Evolutionary conservation across 2,888 invertebrate species (phyloP), one percentile per base, ranked within the genome.

Genomic region (Margaritifera margaritifera): DNA sequence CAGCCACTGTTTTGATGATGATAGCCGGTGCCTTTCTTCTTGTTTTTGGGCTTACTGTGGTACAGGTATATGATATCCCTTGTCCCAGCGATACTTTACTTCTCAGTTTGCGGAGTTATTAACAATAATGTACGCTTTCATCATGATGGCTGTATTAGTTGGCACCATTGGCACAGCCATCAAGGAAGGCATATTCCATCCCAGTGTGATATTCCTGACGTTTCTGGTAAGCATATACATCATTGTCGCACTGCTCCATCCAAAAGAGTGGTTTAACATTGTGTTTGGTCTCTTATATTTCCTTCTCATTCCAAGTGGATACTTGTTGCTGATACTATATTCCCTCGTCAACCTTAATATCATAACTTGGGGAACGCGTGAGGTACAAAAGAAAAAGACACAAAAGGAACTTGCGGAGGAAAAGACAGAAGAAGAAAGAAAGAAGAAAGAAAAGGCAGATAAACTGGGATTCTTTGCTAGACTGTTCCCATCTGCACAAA

Each of bases 371-470:
- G 89, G 89, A 56, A 89, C 87, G 0, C 66, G 89, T 64, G 88
- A 74, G 55, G 31, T 56, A 57, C 61, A 56, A 25, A 51, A 50
- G 61, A 18, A 24, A 58, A 6, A 85, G 65, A 81, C 84, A 5
- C 79, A 81, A 66, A 73, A 70, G 15, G 82, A 87, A 61, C 56
- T 78, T n/a, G 84, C 77, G 63, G 89, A 95, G 94, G 89, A 94
- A 93, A 66, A 94, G 94, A 3, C 96, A 86, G 72, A 70, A 31
- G 74, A 71, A 27, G 94, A 94, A 62, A 77, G 79, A 59, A 75
- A 95, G 88, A 94, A 94, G 84, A 93, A 93, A 69, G 94, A 93
- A 0, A 96, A 95, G 89, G 94, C 95, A 95, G 89, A 94, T 95
- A 84, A 95, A 94, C 84, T 62, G 68, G 77, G 81, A 24, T 78